phyloP scores from a whole-genome alignment of 1,140 invertebrate genomes.

The Trialeurodes vaporariorum region DNA sequence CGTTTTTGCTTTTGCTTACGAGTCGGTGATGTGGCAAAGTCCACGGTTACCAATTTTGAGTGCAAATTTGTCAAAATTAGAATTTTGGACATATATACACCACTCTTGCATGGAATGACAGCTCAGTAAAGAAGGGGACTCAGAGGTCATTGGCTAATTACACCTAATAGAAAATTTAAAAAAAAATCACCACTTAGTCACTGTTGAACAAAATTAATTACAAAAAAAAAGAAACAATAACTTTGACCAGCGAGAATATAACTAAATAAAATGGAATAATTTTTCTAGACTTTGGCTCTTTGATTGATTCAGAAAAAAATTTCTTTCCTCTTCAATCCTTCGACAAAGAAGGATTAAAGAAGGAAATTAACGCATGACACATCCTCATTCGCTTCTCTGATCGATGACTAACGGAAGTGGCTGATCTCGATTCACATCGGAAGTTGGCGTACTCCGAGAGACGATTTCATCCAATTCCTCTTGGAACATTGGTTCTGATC shows the following conservation, averaged over 20 bases:
- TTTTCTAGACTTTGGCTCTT: not conserved
- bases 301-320: not conserved
- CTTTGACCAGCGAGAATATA: not conserved
- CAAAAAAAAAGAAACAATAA: not conserved
- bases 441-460: conserved; percentile 20
- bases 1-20: too few species aligned
- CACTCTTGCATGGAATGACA: too few species aligned
- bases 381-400: conserved; percentile 16
- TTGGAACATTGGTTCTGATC: conserved; percentile 26
- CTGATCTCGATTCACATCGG: conserved; percentile 10
- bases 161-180: not conserved
- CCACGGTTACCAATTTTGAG: too few species aligned
- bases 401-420: conserved; percentile 20
- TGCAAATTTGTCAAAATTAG: too few species aligned
- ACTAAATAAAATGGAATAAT: not conserved
- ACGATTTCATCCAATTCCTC: conserved; percentile 32
- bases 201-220: not conserved
- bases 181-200: not conserved
- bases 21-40: too few species aligned
- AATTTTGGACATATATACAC: too few species aligned
- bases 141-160: too few species aligned
- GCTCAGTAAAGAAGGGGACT: too few species aligned
- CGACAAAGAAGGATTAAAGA: not conserved
- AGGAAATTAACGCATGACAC: not conserved
- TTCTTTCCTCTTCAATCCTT: not conserved